Conservation (phyloP, 2,888 invertebrate species). For the Pristionchus entomophagus region DNA sequence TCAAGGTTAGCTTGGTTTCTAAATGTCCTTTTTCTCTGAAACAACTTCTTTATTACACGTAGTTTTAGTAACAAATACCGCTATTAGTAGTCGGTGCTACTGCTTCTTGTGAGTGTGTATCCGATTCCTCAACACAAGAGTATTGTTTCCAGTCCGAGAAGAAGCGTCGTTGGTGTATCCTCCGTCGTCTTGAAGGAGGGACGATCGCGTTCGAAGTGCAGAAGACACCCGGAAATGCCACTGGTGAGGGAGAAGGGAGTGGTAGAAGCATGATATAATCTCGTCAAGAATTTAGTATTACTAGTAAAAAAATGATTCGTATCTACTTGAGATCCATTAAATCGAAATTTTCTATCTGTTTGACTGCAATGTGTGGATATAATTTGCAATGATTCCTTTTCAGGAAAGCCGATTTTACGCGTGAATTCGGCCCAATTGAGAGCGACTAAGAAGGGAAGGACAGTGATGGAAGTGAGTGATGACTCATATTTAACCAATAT, state of each 20-base stretch:
- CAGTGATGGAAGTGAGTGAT: constrained; percentile 67
- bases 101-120: no score
- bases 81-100: no score
- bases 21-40: neutral
- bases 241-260: neutral
- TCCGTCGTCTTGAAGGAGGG: constrained; percentile 63
- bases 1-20: constrained; percentile 57
- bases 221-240: constrained; percentile 51
- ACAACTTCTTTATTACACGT: neutral
- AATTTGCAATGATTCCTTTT: no score
- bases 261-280: no score
- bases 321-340: no score
- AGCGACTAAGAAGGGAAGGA: constrained; percentile 71
- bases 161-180: constrained; percentile 68
- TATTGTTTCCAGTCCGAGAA: constrained; percentile 59
- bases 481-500: neutral
- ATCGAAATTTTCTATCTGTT: no score
- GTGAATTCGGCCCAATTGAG: constrained; percentile 67
- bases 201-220: constrained; percentile 65
- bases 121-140: no score
- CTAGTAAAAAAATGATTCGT: no score
- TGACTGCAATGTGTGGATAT: no score
- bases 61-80: no score
- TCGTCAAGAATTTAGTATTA: no score
- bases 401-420: constrained; percentile 49